phyloP scores from a whole-genome alignment of 2,797 vertebrate genomes.

The Melanotaenia boesemani region DNA sequence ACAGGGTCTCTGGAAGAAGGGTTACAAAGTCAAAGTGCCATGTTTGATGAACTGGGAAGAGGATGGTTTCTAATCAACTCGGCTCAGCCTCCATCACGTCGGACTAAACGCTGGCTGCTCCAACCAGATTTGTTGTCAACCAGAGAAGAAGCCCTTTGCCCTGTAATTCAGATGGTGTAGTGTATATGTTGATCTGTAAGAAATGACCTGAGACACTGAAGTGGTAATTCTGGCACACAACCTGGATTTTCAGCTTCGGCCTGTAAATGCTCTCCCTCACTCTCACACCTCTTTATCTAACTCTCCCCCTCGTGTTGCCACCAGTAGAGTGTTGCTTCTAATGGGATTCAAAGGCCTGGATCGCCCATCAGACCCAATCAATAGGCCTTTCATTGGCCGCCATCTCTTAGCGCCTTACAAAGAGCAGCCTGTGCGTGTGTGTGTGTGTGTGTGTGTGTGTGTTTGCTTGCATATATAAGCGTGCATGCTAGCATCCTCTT shows the following conservation, averaged over 20 bases:
- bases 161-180: neutral
- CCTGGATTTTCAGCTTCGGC: conserved; percentile 3
- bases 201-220: neutral
- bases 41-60: too few species aligned
- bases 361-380: conserved; percentile 85
- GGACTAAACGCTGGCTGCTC: neutral
- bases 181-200: neutral
- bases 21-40: too few species aligned
- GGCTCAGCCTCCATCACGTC: neutral
- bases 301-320: conserved; percentile 59
- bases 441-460: conserved; percentile 48
- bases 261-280: neutral
- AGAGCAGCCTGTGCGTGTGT: conserved; percentile 74
- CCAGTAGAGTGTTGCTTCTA: conserved; percentile 73
- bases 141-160: neutral
- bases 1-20: too few species aligned
- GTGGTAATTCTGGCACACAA: neutral
- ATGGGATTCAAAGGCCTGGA: conserved; percentile 86
- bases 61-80: too few species aligned
- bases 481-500: conserved; percentile 59
- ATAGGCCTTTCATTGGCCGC: conserved; percentile 87
- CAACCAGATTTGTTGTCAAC: neutral
- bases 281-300: conserved; percentile 6
- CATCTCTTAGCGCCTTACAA: conserved; percentile 84
- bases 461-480: conserved; percentile 45